These are phyloP conservation scores for Penaeus vannamei DNA, from an alignment of 1,140 invertebrate species.

Conservation along the genomic window DNA sequence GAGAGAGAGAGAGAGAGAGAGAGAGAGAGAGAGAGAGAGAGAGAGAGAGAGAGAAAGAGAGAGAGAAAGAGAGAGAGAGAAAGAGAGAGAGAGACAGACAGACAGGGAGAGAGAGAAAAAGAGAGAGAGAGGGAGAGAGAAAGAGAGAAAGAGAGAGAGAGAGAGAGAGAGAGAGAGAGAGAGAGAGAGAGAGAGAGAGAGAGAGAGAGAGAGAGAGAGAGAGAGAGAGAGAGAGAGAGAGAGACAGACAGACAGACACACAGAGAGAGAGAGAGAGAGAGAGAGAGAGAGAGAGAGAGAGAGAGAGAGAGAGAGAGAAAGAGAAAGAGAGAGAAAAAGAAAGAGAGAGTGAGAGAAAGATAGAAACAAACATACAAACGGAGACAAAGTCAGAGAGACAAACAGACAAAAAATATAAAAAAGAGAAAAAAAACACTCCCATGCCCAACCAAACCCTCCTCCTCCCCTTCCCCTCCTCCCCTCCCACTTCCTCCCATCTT, in stretches of 20 bases:
- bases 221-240: conserved; percentile 14
- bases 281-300: conserved; percentile 17
- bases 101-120: neutral
- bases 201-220: conserved; percentile 33
- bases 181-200: neutral
- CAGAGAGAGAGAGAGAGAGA: neutral
- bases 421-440: too few species aligned
- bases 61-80: neutral
- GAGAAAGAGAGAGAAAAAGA: neutral
- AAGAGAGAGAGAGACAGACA: neutral
- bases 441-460: too few species aligned
- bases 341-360: conserved; percentile 9
- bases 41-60: neutral
- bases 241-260: neutral
- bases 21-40: neutral
- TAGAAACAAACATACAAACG: neutral
- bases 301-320: neutral
- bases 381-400: neutral
- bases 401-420: too few species aligned
- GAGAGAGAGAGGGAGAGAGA: neutral
- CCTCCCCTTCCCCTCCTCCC: too few species aligned
- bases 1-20: conserved; percentile 10
- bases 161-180: conserved; percentile 23
- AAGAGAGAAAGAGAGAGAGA: conserved; percentile 31
- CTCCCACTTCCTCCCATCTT: too few species aligned